phyloP scores from a whole-genome alignment of 2,888 invertebrate species.

The Stenotaenia linearis region DNA sequence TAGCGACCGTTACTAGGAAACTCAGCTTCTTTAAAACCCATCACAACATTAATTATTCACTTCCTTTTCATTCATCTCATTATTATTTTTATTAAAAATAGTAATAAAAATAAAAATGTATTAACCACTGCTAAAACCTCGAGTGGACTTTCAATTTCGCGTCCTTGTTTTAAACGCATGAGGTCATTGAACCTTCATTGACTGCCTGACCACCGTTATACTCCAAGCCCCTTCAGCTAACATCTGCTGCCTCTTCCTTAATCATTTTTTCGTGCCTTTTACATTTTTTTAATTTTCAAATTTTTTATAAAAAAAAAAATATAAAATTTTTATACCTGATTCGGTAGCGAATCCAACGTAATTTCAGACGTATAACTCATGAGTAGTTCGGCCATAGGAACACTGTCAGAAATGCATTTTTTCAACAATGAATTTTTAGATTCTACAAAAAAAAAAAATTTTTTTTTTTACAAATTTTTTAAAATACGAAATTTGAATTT shows the following conservation, averaged over 20 bases:
- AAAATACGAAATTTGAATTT: no score
- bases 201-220: slow-evolving; percentile 9
- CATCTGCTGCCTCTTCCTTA: not conserved
- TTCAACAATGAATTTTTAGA: not conserved
- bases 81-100: not conserved
- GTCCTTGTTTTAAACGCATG: not conserved
- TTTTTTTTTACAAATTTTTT: not conserved
- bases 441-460: not conserved
- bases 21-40: not conserved
- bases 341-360: slow-evolving; percentile 17
- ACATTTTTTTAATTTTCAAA: not conserved
- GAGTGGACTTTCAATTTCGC: not conserved
- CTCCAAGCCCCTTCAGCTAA: not conserved
- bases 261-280: not conserved
- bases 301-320: no score
- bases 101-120: not conserved
- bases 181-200: slow-evolving; percentile 4
- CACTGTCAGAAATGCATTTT: slow-evolving; percentile 32
- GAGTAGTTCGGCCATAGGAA: slow-evolving; percentile 34
- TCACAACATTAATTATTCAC: not conserved
- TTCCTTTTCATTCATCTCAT: not conserved
- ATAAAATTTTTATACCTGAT: slow-evolving; percentile 33
- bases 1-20: not conserved
- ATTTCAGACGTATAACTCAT: slow-evolving; percentile 32
- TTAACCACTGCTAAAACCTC: not conserved